These are phyloP conservation scores for Xenus cinereus DNA, from an alignment of 2,113 vertebrate species.

Conservation along the genomic window DNA sequence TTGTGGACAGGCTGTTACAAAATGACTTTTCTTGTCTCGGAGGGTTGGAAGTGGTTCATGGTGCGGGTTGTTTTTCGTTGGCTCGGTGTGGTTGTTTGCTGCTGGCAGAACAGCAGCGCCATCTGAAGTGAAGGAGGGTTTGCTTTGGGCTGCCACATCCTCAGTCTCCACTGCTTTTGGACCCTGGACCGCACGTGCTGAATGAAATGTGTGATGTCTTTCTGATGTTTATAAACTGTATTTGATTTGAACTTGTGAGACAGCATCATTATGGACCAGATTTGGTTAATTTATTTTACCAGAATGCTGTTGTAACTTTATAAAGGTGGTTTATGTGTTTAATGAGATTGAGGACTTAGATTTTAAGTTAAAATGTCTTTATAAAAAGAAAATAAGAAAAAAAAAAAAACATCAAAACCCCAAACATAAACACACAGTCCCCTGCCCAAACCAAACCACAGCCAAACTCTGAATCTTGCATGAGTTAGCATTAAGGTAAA, in stretches of 20 bases:
- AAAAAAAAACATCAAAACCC: neutral
- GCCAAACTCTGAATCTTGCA: neutral
- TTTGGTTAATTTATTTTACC: neutral
- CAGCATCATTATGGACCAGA: neutral
- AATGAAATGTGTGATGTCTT: neutral
- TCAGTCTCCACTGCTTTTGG: neutral
- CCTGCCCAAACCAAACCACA: neutral
- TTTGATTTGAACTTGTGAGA: neutral
- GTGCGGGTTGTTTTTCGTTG: neutral
- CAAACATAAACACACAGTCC: neutral
- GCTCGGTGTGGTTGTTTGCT: neutral
- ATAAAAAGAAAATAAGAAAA: neutral
- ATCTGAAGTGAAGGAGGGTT: neutral
- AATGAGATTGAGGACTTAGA: neutral
- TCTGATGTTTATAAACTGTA: neutral
- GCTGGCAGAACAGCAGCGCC: neutral
- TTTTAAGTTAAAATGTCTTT: neutral
- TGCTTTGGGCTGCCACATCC: neutral
- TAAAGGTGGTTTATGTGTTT: neutral
- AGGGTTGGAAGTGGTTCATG: neutral
- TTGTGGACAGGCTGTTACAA: neutral
- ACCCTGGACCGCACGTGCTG: neutral
- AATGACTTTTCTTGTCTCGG: neutral
- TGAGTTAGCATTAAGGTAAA: neutral
- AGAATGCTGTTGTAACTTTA: neutral